Conservation (phyloP, 2,797 vertebrate species). For the Rhinogobio ventralis region DNA sequence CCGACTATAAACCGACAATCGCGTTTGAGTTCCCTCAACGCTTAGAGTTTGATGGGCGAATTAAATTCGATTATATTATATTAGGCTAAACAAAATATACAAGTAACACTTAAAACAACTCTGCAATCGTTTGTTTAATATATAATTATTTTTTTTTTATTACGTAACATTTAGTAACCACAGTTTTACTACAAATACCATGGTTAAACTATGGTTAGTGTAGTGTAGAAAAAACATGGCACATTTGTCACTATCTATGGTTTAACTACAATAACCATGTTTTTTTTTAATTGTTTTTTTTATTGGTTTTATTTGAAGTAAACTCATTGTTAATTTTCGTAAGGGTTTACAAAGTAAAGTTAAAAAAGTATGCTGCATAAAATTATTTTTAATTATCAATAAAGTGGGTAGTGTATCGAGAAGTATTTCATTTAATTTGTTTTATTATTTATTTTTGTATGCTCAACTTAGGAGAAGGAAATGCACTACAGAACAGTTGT, state of each 20-base stretch:
- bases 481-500: not conserved
- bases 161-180: not conserved
- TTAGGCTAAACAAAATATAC: not conserved
- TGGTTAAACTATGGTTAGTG: too few relatives aligned
- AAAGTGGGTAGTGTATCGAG: not conserved
- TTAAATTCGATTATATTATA: not conserved
- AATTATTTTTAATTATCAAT: not conserved
- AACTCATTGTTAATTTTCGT: too few relatives aligned
- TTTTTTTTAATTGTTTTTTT: too few relatives aligned
- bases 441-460: not conserved
- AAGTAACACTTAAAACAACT: not conserved
- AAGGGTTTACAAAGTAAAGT: too few relatives aligned
- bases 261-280: too few relatives aligned
- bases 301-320: too few relatives aligned
- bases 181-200: too few relatives aligned
- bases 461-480: not conserved
- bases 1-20: conserved; percentile 1
- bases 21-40: conserved; percentile 10
- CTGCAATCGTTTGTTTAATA: not conserved
- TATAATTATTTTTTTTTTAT: not conserved
- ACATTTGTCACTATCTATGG: too few relatives aligned
- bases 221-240: too few relatives aligned
- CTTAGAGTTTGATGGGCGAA: not conserved
- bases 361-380: not conserved
- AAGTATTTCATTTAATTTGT: too few relatives aligned